These are phyloP conservation scores for Oryzias celebensis DNA, from an alignment of 2,113 vertebrate genomes.

Conservation along the genomic window DNA sequence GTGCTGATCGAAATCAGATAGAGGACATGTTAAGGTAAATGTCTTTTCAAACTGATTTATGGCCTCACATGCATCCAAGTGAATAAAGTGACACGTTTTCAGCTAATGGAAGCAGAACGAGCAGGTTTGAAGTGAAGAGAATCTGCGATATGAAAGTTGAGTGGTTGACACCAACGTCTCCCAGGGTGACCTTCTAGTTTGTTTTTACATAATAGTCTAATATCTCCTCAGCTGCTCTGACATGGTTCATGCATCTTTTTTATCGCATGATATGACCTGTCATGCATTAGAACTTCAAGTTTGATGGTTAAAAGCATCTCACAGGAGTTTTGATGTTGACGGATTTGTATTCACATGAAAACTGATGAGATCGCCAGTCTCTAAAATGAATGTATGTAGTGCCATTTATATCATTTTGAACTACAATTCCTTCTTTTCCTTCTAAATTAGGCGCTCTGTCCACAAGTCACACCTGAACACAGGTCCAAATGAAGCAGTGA, in stretches of 20 bases:
- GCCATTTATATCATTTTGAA: no score
- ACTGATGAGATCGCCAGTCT: background rate
- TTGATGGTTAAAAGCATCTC: slow-evolving; percentile 1
- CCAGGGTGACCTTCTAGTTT: slow-evolving; percentile 38
- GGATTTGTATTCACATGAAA: slow-evolving; percentile 4
- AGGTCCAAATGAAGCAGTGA: slow-evolving; percentile 37
- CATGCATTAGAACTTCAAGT: slow-evolving; percentile 5
- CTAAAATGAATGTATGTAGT: no score
- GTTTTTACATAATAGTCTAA: slow-evolving; percentile 43
- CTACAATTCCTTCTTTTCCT: no score
- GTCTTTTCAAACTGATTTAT: no score
- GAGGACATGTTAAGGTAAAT: no score
- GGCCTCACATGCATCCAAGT: slow-evolving; percentile 1
- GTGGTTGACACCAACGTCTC: slow-evolving; percentile 19
- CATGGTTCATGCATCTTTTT: slow-evolving; percentile 15
- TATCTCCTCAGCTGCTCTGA: slow-evolving; percentile 43
- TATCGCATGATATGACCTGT: slow-evolving; percentile 20
- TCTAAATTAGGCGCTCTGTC: no score
- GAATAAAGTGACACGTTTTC: slow-evolving; percentile 34
- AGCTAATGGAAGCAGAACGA: slow-evolving; percentile 16
- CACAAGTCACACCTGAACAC: background rate
- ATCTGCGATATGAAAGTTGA: slow-evolving; percentile 34
- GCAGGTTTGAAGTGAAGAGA: slow-evolving; percentile 14
- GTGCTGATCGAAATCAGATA: no score
- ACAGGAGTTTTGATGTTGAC: slow-evolving; percentile 14